Percentiles rank a stretch among this genome's conserved stretches.
These are phyloP conservation scores for Falco columbarius DNA, from an alignment of 2,797 vertebrate genomes.

Conservation along the genomic window DNA sequence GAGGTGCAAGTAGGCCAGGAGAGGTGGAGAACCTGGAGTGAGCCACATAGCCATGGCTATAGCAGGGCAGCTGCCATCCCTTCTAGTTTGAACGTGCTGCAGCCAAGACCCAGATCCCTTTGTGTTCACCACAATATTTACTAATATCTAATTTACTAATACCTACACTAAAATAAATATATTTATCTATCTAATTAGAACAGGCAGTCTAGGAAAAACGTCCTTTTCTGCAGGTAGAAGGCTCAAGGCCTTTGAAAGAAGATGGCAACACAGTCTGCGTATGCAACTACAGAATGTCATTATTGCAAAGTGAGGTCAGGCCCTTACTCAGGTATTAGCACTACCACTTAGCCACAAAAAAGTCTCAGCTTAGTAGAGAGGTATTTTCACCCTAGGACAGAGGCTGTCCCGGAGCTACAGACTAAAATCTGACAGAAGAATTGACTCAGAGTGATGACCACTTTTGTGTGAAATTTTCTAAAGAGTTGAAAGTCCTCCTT, in stretches of 20 bases:
- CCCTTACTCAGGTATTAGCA: not conserved
- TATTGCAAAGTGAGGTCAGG: constrained; percentile 35
- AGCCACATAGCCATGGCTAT: not conserved
- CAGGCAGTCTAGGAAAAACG: not conserved
- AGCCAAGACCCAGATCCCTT: not conserved
- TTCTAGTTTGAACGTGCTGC: not conserved
- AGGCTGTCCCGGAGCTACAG: not conserved
- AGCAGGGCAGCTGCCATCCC: not conserved
- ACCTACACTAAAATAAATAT: not conserved
- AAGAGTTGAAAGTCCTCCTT: not conserved
- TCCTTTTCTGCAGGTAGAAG: not conserved
- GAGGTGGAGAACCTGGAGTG: not conserved
- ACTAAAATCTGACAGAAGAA: not conserved
- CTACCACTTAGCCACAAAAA: not conserved
- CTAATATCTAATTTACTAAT: too few relatives aligned
- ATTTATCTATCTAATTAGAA: not conserved
- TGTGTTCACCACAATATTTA: not conserved
- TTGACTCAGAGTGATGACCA: not conserved
- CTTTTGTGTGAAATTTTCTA: not conserved
- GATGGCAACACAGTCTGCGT: not conserved
- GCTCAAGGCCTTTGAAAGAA: not conserved
- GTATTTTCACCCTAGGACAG: not conserved
- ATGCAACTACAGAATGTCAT: constrained; percentile 12
- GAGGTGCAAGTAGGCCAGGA: not conserved
- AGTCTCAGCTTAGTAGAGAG: not conserved